Percentiles rank a stretch among this genome's conserved stretches.
phyloP scores from a whole-genome alignment of 2,797 vertebrate species.

The Propithecus perrieri region DNA sequence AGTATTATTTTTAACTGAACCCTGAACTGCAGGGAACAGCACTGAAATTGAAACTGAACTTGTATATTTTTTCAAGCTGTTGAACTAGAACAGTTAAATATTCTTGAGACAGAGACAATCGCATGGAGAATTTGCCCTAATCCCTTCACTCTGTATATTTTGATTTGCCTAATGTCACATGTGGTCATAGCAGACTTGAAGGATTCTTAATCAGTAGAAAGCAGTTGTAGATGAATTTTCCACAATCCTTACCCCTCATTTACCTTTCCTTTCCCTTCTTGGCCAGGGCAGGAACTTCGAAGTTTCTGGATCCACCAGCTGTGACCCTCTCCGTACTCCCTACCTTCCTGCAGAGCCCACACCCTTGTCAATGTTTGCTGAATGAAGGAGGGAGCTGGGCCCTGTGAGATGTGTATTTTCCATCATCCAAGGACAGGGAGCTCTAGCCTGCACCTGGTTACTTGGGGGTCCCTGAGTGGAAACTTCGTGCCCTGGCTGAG shows the following conservation, averaged over 20 bases:
- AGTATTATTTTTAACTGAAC: slow-evolving; percentile 74
- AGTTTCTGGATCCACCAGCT: no score
- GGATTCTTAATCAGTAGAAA: slow-evolving; percentile 19
- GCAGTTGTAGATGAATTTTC: not conserved
- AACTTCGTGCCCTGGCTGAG: not conserved
- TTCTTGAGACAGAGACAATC: slow-evolving; percentile 40
- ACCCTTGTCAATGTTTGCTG: not conserved
- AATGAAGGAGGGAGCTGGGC: not conserved
- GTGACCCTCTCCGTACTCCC: not conserved
- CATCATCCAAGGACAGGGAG: not conserved
- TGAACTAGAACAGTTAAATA: slow-evolving; percentile 48
- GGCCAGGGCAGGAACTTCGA: not conserved
- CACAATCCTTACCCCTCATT: not conserved
- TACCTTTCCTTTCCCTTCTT: not conserved
- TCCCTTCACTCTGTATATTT: slow-evolving; percentile 43
- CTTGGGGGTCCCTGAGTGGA: not conserved
- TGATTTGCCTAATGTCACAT: slow-evolving; percentile 10
- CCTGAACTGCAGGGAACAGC: slow-evolving; percentile 36
- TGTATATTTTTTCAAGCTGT: slow-evolving; percentile 67
- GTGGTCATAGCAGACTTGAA: not conserved
- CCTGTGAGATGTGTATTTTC: not conserved
- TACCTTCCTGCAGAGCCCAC: not conserved
- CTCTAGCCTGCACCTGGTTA: not conserved
- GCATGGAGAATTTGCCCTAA: slow-evolving; percentile 5
- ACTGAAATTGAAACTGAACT: slow-evolving; percentile 39